phyloP scores from a whole-genome alignment of 35 echinoderm and acorn worm genomes.

The Heliocidaris tuberculata region DNA sequence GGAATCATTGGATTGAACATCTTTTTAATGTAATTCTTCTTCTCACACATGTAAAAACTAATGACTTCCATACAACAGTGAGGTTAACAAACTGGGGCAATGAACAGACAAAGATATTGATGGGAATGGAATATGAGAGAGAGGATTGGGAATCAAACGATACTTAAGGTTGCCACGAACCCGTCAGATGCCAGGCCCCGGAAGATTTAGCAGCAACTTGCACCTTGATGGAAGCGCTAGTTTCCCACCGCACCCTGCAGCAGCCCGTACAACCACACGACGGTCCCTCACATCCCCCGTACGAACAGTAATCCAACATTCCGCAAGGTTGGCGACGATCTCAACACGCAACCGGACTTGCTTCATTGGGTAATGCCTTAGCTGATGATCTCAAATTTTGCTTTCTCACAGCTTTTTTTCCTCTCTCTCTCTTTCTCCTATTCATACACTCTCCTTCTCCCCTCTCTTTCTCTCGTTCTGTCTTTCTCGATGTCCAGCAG shows the following conservation, averaged over 20 bases:
- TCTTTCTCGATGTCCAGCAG: not conserved
- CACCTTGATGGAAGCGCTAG: not conserved
- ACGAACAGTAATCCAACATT: conserved; percentile 2
- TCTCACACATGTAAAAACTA: too few species aligned
- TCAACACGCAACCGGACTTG: not conserved
- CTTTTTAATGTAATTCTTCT: too few species aligned
- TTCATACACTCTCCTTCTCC: not conserved
- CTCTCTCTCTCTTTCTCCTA: not conserved
- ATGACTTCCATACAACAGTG: not conserved
- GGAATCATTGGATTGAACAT: too few species aligned
- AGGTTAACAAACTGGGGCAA: not conserved
- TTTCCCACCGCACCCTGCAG: not conserved
- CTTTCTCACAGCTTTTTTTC: not conserved
- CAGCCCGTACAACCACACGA: not conserved
- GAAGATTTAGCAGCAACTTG: not conserved
- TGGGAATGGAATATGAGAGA: not conserved
- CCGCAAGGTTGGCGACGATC: not conserved
- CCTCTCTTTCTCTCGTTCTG: not conserved
- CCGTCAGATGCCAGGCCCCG: not conserved
- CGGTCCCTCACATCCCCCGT: not conserved
- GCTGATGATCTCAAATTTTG: not conserved
- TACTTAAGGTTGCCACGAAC: not conserved
- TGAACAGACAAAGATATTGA: not conserved
- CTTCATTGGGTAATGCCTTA: not conserved
- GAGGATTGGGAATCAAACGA: not conserved